Conservation (phyloP, 2,888 invertebrate genomes). For the Crematogaster levior region DNA sequence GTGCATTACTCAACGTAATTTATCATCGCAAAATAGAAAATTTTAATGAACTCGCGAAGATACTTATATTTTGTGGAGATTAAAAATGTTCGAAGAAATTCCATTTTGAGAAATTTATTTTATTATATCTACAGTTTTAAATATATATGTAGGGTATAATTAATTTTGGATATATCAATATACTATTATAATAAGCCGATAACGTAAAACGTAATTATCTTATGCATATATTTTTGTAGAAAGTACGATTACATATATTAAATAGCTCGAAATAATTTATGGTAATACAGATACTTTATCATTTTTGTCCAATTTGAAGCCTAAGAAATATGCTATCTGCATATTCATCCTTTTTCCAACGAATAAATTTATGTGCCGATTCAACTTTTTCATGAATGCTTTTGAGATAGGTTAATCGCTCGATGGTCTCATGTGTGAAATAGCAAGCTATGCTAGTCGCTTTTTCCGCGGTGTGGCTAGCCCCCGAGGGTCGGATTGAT, state of each 20-base stretch:
- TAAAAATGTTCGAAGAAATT: conserved; percentile 4
- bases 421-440: conserved; percentile 28
- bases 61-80: background rate
- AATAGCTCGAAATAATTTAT: background rate
- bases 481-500: conserved; percentile 70
- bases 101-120: background rate
- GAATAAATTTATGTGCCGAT: conserved; percentile 33
- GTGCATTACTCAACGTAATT: background rate
- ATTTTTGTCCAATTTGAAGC: background rate
- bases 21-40: conserved; percentile 1
- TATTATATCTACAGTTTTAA: background rate
- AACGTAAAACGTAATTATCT: background rate
- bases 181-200: background rate
- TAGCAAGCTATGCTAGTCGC: background rate
- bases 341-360: conserved; percentile 19
- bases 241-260: background rate
- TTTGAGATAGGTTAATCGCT: conserved; percentile 62
- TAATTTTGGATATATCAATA: too few relatives aligned
- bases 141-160: too few relatives aligned
- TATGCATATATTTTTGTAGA: background rate
- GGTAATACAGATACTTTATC: background rate
- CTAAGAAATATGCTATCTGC: conserved; percentile 16
- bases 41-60: conserved; percentile 29
- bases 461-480: conserved; percentile 41
- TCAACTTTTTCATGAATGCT: conserved; percentile 47